These are phyloP conservation scores for Galaxias olidus DNA, from an alignment of 2,797 vertebrate genomes.

Conservation along the genomic window DNA sequence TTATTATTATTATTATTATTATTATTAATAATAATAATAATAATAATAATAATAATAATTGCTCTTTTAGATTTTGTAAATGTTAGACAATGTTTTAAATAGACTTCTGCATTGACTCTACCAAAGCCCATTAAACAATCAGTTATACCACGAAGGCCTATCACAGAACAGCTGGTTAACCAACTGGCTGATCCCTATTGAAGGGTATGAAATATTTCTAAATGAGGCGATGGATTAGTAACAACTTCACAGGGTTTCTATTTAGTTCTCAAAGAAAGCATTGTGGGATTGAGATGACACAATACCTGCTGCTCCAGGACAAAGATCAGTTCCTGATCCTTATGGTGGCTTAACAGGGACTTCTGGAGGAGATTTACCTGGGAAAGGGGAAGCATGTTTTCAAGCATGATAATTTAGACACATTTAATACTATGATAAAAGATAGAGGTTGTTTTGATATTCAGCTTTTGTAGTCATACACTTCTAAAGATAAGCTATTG, in stretches of 20 bases:
- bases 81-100: too few relatives aligned
- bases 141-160: background rate
- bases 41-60: too few relatives aligned
- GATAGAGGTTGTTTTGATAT: background rate
- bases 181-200: conserved; percentile 5
- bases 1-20: too few relatives aligned
- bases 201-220: conserved; percentile 12
- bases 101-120: too few relatives aligned
- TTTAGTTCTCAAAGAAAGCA: background rate
- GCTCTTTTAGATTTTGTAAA: too few relatives aligned
- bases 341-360: conserved; percentile 69
- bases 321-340: conserved; percentile 73
- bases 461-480: too few relatives aligned
- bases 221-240: conserved; percentile 1
- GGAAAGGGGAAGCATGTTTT: conserved; percentile 6
- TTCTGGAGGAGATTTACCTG: conserved; percentile 77
- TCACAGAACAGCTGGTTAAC: background rate
- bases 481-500: too few relatives aligned
- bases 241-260: background rate
- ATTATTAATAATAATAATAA: too few relatives aligned
- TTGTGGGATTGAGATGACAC: background rate
- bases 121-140: too few relatives aligned
- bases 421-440: background rate
- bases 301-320: conserved; percentile 84
- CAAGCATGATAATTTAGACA: background rate